A percentile compares a stretch with the other conserved stretches of the same genome.
Conservation (phyloP, 2,888 invertebrate species). For the Sinohyriopsis cumingii region DNA sequence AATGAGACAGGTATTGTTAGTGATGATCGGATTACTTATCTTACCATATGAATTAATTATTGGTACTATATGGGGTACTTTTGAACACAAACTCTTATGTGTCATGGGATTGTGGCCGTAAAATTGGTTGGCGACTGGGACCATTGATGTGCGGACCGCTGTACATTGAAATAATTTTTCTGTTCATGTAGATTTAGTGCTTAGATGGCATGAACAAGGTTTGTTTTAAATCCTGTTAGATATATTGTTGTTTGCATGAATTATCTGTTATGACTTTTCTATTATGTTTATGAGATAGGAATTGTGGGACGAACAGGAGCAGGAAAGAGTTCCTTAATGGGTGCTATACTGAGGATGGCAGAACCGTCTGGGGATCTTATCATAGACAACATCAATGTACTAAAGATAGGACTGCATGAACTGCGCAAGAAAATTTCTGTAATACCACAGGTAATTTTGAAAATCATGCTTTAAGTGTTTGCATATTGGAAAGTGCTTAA, state of each 20-base stretch:
- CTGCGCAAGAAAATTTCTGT: conserved; percentile 88
- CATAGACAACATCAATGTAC: conserved; percentile 81
- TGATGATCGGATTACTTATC: too few species aligned
- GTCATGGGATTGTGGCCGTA: too few species aligned
- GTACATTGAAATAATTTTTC: too few species aligned
- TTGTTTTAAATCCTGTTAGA: too few species aligned
- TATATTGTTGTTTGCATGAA: not conserved
- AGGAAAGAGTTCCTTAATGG: conserved; percentile 79
- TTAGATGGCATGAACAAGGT: too few species aligned
- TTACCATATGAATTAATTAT: too few species aligned
- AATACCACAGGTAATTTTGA: conserved; percentile 81
- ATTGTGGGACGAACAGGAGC: conserved; percentile 75
- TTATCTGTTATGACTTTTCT: not conserved
- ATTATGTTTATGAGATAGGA: conserved; percentile 76
- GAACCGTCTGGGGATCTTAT: conserved; percentile 84
- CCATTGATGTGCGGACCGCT: too few species aligned
- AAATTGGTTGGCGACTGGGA: too few species aligned
- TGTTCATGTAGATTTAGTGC: too few species aligned
- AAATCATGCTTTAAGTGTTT: not conserved
- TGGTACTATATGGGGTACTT: too few species aligned
- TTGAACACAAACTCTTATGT: too few species aligned
- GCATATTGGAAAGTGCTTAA: not conserved
- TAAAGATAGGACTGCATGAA: conserved; percentile 81
- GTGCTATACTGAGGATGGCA: conserved; percentile 85
- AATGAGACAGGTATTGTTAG: too few species aligned